phyloP scores from a whole-genome alignment of 2,113 vertebrate species.

The Notechis scutatus region DNA sequence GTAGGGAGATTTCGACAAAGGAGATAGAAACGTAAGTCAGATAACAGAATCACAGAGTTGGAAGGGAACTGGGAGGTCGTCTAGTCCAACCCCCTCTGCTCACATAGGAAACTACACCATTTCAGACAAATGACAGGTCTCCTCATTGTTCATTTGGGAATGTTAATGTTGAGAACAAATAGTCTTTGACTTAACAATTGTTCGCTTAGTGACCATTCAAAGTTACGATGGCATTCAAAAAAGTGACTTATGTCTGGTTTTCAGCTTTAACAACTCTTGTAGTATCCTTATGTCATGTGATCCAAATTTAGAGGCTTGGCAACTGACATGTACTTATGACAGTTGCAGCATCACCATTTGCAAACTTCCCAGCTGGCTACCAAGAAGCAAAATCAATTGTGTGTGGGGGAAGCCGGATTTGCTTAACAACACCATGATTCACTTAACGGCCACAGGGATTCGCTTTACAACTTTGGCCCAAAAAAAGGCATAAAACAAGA shows the following conservation, averaged over 20 bases:
- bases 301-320: too few species aligned
- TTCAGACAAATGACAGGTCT: background rate
- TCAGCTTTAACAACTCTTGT: background rate
- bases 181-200: background rate
- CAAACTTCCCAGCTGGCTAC: background rate
- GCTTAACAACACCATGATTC: background rate
- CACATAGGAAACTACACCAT: background rate
- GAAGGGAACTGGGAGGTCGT: background rate
- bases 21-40: background rate
- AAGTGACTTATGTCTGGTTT: too few species aligned
- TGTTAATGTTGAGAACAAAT: background rate
- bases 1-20: background rate
- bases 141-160: background rate
- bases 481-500: background rate
- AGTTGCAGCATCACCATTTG: background rate
- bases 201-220: background rate
- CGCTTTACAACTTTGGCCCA: background rate
- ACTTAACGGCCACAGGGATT: background rate
- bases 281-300: background rate
- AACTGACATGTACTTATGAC: too few species aligned
- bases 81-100: background rate
- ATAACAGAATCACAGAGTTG: background rate
- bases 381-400: too few species aligned
- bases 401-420: background rate
- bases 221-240: background rate